phyloP scores from a whole-genome alignment of 2,113 vertebrate genomes.

The Terrapene triunguis region DNA sequence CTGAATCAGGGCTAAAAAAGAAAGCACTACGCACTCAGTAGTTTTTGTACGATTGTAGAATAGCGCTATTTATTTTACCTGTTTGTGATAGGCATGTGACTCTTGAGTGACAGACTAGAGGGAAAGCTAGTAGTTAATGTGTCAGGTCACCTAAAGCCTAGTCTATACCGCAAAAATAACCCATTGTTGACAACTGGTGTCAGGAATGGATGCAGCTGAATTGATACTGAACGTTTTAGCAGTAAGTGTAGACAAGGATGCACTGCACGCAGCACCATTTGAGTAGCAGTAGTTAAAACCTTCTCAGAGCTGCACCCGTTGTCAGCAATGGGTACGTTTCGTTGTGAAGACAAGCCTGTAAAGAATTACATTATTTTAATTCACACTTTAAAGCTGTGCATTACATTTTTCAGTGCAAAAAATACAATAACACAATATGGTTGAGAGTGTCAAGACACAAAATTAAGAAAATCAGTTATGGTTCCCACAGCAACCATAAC shows the following conservation, averaged over 20 bases:
- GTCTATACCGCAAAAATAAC: neutral
- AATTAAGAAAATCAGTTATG: neutral
- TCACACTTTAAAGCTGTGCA: neutral
- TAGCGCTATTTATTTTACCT: neutral
- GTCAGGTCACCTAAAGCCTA: neutral
- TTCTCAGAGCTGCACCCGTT: accelerated
- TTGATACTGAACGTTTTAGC: neutral
- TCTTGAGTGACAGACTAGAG: neutral
- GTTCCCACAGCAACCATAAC: neutral
- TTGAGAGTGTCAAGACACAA: neutral
- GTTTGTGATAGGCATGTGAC: neutral
- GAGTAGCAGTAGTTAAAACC: neutral
- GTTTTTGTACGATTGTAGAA: neutral
- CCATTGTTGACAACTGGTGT: neutral
- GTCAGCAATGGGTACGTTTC: neutral
- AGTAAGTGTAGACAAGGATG: neutral
- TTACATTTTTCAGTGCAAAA: neutral
- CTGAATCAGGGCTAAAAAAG: neutral
- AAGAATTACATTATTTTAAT: neutral
- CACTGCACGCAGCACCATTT: neutral
- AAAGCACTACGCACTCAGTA: neutral
- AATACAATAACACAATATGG: accelerated
- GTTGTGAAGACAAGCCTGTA: neutral
- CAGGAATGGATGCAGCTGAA: accelerated
- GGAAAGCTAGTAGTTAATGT: neutral